These are phyloP conservation scores for Chaetodon trifasciatus DNA, from an alignment of 2,797 vertebrate genomes.

Conservation along the genomic window DNA sequence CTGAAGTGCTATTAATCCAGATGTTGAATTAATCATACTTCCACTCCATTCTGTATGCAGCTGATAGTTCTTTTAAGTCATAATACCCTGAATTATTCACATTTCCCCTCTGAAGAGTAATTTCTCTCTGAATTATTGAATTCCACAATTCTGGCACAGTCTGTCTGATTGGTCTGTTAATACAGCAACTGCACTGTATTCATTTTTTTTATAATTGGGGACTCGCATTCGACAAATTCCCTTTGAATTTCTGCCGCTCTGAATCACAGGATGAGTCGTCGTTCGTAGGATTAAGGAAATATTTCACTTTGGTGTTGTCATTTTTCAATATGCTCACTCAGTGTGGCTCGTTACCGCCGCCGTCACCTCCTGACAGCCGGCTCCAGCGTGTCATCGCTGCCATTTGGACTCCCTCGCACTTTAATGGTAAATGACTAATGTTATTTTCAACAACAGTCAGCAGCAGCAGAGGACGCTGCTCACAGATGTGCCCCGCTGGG, in stretches of 20 bases:
- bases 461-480: neutral
- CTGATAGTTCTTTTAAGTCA: conserved; percentile 85
- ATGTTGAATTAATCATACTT: conserved; percentile 86
- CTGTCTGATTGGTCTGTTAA: conserved; percentile 77
- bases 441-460: neutral
- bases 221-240: conserved; percentile 19
- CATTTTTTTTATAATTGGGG: conserved; percentile 42
- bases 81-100: conserved; percentile 89
- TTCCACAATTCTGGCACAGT: conserved; percentile 73
- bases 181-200: conserved; percentile 48
- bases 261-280: conserved; percentile 56
- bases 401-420: neutral
- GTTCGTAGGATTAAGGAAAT: conserved; percentile 42
- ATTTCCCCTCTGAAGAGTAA: conserved; percentile 80
- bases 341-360: conserved; percentile 10
- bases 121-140: conserved; percentile 88
- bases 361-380: neutral
- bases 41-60: conserved; percentile 66
- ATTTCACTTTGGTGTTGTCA: conserved; percentile 34
- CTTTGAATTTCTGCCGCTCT: conserved; percentile 42
- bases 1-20: conserved; percentile 81
- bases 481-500: neutral
- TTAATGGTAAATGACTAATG: conserved; percentile 14
- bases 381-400: neutral
- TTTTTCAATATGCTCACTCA: conserved; percentile 17